Evolutionary conservation across 2,113 vertebrate species (phyloP).

Genomic region (Ailuropoda melanoleuca): DNA sequence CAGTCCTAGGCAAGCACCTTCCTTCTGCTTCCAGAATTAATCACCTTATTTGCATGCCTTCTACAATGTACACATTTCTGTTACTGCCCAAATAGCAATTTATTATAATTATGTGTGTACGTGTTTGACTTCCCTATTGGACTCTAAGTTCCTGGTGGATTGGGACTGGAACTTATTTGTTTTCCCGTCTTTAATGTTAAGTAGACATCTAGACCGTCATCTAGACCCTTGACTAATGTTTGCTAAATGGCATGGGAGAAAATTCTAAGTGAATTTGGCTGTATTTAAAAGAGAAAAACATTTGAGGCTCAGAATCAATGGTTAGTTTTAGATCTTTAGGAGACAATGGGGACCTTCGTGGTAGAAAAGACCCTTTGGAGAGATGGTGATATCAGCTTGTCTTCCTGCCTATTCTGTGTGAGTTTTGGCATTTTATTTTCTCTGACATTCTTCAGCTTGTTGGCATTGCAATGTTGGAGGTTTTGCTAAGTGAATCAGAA

Average conservation of each 20-base stretch:
- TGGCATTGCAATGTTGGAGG: neutral
- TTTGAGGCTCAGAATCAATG: neutral
- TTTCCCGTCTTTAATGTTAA: neutral
- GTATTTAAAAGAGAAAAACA: neutral
- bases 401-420: neutral
- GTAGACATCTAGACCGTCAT: neutral
- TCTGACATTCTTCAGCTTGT: neutral
- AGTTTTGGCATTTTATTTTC: conserved; percentile 1
- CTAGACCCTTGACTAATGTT: neutral
- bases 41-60: neutral
- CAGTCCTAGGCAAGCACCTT: neutral
- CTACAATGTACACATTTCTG: neutral
- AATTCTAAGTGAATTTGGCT: neutral
- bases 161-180: neutral
- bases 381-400: neutral
- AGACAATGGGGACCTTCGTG: neutral
- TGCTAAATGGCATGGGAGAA: conserved; percentile 12
- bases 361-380: neutral
- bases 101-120: neutral
- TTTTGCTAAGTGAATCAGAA: neutral
- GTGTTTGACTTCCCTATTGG: neutral
- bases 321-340: neutral
- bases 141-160: neutral
- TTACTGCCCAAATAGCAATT: neutral
- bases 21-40: neutral